A percentile compares a stretch with the other conserved stretches of the same genome.
phyloP scores from a whole-genome alignment of 2,888 invertebrate species.

The Ommatoiulus sabulosus region DNA sequence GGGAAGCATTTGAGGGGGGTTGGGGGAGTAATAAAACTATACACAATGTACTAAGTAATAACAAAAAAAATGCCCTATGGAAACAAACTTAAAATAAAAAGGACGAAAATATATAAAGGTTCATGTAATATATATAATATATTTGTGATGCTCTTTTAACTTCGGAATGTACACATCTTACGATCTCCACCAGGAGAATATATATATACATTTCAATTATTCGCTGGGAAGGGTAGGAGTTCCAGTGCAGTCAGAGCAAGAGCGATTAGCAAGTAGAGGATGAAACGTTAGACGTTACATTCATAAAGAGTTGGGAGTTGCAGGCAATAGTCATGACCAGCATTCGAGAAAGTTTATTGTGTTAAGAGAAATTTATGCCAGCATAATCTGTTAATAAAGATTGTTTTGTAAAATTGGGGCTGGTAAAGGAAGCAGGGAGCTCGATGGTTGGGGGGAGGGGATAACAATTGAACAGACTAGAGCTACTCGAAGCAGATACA shows the following conservation, averaged over 20 bases:
- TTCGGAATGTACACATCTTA: constrained; percentile 53
- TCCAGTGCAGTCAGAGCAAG: constrained; percentile 20
- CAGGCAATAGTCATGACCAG: not conserved
- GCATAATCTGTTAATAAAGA: constrained; percentile 11
- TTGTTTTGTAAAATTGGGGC: not conserved
- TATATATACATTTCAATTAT: constrained; percentile 37
- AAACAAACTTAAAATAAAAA: constrained; percentile 53
- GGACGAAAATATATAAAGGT: constrained; percentile 53
- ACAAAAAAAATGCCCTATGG: constrained; percentile 56
- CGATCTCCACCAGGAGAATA: constrained; percentile 34
- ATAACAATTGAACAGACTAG: constrained; percentile 51
- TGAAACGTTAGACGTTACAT: not conserved
- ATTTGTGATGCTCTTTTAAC: constrained; percentile 48
- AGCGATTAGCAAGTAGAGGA: not conserved
- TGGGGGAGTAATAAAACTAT: constrained; percentile 21
- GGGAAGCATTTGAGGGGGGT: not conserved
- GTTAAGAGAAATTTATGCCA: not conserved
- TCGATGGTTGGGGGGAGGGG: not conserved
- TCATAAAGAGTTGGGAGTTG: not conserved
- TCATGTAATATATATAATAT: constrained; percentile 54
- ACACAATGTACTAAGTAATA: constrained; percentile 52
- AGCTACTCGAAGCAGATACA: constrained; percentile 49
- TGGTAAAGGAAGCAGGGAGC: not conserved
- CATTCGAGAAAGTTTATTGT: constrained; percentile 27
- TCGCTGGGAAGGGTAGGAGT: not conserved